Evolutionary conservation across 1,140 invertebrate genomes (phyloP), one percentile per base, ranked within the genome.

Genomic region (Drosophila triauraria): DNA sequence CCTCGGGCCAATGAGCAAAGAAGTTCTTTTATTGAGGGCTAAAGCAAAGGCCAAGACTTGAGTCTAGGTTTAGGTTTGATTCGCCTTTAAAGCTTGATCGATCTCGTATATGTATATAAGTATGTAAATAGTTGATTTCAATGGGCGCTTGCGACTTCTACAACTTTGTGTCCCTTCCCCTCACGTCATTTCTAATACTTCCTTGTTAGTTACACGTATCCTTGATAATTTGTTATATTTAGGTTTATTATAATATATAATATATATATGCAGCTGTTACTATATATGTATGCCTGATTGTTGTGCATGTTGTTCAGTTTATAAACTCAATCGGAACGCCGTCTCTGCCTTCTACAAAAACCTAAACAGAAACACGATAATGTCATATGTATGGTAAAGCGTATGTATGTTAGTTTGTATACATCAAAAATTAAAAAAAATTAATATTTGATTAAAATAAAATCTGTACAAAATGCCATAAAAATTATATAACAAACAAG

Each of bases 401-500:
- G 70, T 79, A 74, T 82, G 70, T 79, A 74, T 82, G 72, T 81
- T 80, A 80, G 69, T 64, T 59, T 62, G 25, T 64, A 57, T 58
- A 78, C 23, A 56, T 59, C 60, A 63, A 64, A 77, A 53, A 62
- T 65, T 42, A 75, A 48, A 65, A 50, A 57, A 60, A 61, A 50
- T 32, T 64, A 68, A 69, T 50, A 35, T 71, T 58, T 64, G 68
- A 78, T 64, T 68, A 81, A 81, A 82, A 54, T 54, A 75, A 76
- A 70, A 84, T 68, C 84, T 88, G 84, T 88, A 88, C 84, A 88
- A 71, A 87, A 88, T 81, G 85, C 87, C 62, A 90, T 90, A 88
- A 84, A 87, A 78, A 88, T 88, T 84, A 88, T 90, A 88, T 88
- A 88, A 88, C 84, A 88, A 88, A 78, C 74, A 78, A 88, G 84